Evolutionary conservation across 30 jellyfish, hydroid and myxozoan genomes (phyloP), one percentile per base, ranked within the genome.

Genomic region (Hydra vulgaris): DNA sequence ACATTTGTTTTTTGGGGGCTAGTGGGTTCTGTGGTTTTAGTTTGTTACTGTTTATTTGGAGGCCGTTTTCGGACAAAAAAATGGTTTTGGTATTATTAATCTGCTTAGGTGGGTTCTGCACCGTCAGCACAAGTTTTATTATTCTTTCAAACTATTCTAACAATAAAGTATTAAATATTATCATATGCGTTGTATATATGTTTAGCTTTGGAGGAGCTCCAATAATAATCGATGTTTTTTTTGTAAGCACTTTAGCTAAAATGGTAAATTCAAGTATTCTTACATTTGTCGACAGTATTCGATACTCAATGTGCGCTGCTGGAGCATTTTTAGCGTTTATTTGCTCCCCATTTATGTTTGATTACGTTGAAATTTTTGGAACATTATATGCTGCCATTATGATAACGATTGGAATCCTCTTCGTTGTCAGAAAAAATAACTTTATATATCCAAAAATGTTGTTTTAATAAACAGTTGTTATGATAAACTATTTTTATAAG

Each of bases 241-340:
- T 68, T 8, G 75, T 68, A 5, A 68, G 15, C 27, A 20, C 16
- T 1, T 8, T 68, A 4, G 75, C 75, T n/a, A 68, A 68, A 68
- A n/a, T 68, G 27, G 27, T 23, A 20, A 20, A 68, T 68, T 68
- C 75, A n/a, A 68, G 15, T 16, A 15, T 68, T 68, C 75, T 3
- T 7, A 68, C 75, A 68, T 68, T 68, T 68, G 75, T 23, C 16
- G 75, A 68, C 8, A 68, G 75, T 68, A 23, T 68, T 68, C 25
- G 75, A 68, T 68, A 7, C 16, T 68, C 75, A 68, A 68, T 68
- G 75, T 20, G 8, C 16, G 4, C 75, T n/a, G 27, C 27, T 3
- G 75, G 75, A 68, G 75, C 75, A n/a, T 20, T 68, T 23, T 3
- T 68, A 7, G 75, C 75, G 4, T 23, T 68, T 3, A n/a, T 7